Evolutionary conservation across 2,113 vertebrate species (phyloP).

Genomic region (Hippocampus abdominalis): DNA sequence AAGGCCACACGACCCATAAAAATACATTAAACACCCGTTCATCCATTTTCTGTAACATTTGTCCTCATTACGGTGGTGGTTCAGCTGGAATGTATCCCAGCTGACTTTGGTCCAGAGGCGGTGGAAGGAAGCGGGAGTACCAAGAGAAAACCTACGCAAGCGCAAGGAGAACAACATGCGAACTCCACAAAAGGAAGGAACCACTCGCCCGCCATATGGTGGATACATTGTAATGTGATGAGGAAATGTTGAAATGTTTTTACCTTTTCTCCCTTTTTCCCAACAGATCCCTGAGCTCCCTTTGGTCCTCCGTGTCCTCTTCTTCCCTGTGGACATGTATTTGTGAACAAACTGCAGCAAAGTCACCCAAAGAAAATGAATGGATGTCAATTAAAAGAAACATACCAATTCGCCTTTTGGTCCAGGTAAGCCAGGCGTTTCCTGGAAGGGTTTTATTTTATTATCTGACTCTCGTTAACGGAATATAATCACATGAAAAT

Average conservation of each 20-base stretch:
- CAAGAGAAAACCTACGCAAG: too few species aligned
- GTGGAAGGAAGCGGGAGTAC: too few species aligned
- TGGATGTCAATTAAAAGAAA: constrained; percentile 6
- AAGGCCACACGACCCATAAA: too few species aligned
- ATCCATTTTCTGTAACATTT: too few species aligned
- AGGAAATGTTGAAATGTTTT: background rate
- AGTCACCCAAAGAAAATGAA: background rate
- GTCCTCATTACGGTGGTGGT: too few species aligned
- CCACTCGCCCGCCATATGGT: too few species aligned
- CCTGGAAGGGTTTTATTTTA: constrained; percentile 36
- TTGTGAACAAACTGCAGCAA: background rate
- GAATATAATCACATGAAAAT: background rate
- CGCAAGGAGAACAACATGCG: too few species aligned
- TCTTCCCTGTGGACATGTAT: constrained; percentile 59
- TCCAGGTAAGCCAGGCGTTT: constrained; percentile 46
- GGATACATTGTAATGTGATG: too few species aligned
- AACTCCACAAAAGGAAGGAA: too few species aligned
- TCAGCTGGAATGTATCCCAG: too few species aligned
- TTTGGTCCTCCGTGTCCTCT: constrained; percentile 71
- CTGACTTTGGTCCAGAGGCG: too few species aligned
- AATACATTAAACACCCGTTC: too few species aligned
- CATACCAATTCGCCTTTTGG: constrained; percentile 60
- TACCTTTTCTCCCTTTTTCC: constrained; percentile 67
- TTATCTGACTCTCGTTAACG: background rate
- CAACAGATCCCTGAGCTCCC: constrained; percentile 55